Evolutionary conservation across 2,888 invertebrate genomes (phyloP), one percentile per base, ranked within the genome.

Genomic region (Trichacis sp.): DNA sequence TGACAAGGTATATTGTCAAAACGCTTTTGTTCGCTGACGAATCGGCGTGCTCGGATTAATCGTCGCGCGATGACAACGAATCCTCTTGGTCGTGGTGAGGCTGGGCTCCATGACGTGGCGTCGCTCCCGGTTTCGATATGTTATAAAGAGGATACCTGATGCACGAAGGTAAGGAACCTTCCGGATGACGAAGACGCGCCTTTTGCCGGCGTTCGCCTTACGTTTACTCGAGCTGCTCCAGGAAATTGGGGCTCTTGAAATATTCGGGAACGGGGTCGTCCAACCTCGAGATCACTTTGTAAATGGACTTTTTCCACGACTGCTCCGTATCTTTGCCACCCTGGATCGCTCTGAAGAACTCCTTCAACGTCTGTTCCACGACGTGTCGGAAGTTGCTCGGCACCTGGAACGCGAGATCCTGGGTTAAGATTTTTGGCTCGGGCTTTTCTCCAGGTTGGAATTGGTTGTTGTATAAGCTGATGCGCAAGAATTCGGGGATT

Each of bases 291-390:
- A 99, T 99, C 82, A 99, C 93, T 87, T 99, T 99, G 90, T 99
- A 99, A 87, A 99, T 99, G 81, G 97, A 94, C 87, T 99, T 99
- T 89, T 99, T 99, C 99, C 99, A 99, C 82, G 98, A 98, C 86
- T 98, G 98, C 85, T 99, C 99, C 64, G 92, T 89, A 87, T 99
- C 99, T 86, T 98, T 97, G 74, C 96, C 96, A 80, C 94, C 92
- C 85, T 95, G 94, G 84, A 99, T 95, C 76, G 99, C 96, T 87
- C 96, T 95, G 93, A 95, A 99, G 90, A 99, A 99, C 88, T 99
- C 99, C 74, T 96, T 91, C 72, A 99, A 89, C 63, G 99, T 98
- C 86, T 97, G 95, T 86, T 99, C 97, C 69, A 98, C 95, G 76
- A 98, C 98, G 85, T 91, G 93, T 85, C 97, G 92, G 90, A 99